Base-by-base conservation (phyloP, 1,140 invertebrate species). In the Lithobius niger region DNA sequence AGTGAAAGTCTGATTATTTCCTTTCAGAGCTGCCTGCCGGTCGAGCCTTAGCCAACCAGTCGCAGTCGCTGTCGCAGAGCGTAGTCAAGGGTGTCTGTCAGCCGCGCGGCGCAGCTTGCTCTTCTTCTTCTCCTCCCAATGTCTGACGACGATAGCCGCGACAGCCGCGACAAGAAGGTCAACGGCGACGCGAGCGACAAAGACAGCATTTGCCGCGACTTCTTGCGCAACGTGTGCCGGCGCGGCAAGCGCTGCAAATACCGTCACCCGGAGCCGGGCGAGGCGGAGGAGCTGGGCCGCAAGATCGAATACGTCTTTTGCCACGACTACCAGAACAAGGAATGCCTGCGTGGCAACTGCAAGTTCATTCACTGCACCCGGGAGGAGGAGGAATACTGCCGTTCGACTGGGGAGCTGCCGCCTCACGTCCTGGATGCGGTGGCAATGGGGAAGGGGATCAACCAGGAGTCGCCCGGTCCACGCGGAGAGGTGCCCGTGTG, bases 321-420 rank as follows among this genome's bases (percentile, higher is more conserved):
- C 65, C 85, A 88, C 65, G 86, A 90, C 66, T 88, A 77, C 70
- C 86, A 88, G 67, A 88, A 88, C 67, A 80, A 77, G 15, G 75
- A 77, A 52, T 84, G 82, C 63, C 72, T 75, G 18, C 73, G 82
- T 62, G 69, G 74, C 0, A 78, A 78, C 44, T 82, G 80, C 62
- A 79, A 82, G 62, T 90, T 88, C 67, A 73, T 88, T 26, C 86
- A 90, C 66, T 85, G 84, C 63, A 79, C 82, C 0, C 70, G 80
- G 27, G 82, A 82, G 60, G 85, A 88, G 61, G 84, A 86, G 65
- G 80, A 86, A 48, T 77, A 81, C 64, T 88, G 83, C 65, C 76
- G 81, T 52, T 68, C 71, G 3, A 82, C 77, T 1, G 83, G 83
- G 0, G 76, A 81, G 60, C 68, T 86, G 55, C 82, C 82, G 2